Evolutionary conservation across 2,113 vertebrate genomes (phyloP).

Genomic region (Halichoeres trimaculatus): DNA sequence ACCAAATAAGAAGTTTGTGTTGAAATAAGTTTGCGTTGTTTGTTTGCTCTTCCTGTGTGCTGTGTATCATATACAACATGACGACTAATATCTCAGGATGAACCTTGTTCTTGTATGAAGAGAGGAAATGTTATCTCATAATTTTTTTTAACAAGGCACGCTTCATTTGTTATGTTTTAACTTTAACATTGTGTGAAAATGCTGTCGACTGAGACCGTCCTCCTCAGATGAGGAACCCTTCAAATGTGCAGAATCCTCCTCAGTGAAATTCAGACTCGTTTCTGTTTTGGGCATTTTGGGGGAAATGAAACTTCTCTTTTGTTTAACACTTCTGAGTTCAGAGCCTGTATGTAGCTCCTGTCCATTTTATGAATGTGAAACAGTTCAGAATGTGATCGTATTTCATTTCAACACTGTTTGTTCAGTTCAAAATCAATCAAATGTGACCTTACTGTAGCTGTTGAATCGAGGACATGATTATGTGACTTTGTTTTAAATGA

Average conservation of each 20-base stretch:
- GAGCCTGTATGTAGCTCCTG: conserved; percentile 62
- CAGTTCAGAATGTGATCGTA: conserved; percentile 60
- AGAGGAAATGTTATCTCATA: conserved; percentile 26
- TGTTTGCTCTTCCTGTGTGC: conserved; percentile 25
- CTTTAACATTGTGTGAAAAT: conserved; percentile 47
- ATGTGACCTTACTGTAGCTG: conserved; percentile 50
- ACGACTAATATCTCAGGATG: conserved; percentile 70
- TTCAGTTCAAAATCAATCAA: conserved; percentile 36
- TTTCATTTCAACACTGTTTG: conserved; percentile 39
- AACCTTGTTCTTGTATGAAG: conserved; percentile 34
- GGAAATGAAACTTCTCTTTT: neutral
- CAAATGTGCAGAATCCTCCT: conserved; percentile 59
- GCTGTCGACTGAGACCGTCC: conserved; percentile 60
- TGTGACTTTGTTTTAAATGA: conserved; percentile 57
- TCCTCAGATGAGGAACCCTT: conserved; percentile 35
- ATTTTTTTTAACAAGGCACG: conserved; percentile 33
- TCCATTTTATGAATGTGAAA: conserved; percentile 73
- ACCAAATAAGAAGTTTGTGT: conserved; percentile 36
- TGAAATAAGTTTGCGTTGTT: conserved; percentile 34
- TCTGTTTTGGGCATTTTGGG: conserved; percentile 48
- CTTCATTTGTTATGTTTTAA: conserved; percentile 26
- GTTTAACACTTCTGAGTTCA: conserved; percentile 25
- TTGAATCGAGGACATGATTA: conserved; percentile 14
- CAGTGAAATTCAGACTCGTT: conserved; percentile 14
- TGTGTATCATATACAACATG: conserved; percentile 41